phyloP scores from a whole-genome alignment of 2,797 vertebrate species.

The Girardinus metallicus region DNA sequence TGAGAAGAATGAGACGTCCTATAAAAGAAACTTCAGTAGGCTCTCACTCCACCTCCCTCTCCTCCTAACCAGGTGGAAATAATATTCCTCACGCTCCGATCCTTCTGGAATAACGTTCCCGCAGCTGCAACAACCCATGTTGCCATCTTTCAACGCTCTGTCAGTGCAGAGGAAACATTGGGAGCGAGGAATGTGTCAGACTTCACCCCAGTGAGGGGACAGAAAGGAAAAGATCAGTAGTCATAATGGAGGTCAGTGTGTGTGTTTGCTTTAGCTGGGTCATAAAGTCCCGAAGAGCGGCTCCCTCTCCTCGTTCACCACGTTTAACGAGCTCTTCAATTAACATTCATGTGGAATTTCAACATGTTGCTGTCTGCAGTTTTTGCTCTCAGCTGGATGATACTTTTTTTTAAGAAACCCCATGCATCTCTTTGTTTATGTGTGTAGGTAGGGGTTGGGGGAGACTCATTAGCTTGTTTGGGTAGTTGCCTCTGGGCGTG shows the following conservation, averaged over 20 bases:
- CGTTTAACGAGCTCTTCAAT: conserved; percentile 73
- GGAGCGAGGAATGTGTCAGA: conserved; percentile 71
- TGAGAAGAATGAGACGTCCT: conserved; percentile 65
- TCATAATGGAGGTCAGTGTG: conserved; percentile 75
- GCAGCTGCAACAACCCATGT: conserved; percentile 33
- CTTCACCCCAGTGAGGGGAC: conserved; percentile 65
- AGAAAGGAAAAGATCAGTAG: conserved; percentile 77
- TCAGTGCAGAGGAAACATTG: conserved; percentile 62
- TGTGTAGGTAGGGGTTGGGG: not conserved
- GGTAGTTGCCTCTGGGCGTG: conserved; percentile 65
- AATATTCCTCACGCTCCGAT: conserved; percentile 51
- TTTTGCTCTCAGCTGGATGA: conserved; percentile 73
- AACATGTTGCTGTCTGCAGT: conserved; percentile 48
- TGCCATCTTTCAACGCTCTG: conserved; percentile 58
- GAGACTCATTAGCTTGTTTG: conserved; percentile 76
- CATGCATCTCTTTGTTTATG: not conserved
- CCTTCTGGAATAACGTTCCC: conserved; percentile 45
- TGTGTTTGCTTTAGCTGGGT: conserved; percentile 74
- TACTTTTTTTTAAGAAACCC: conserved; percentile 36
- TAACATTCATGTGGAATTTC: conserved; percentile 73
- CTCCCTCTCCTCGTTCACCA: conserved; percentile 65
- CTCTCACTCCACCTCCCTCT: conserved; percentile 36
- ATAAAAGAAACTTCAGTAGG: conserved; percentile 61
- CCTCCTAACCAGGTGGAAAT: conserved; percentile 66
- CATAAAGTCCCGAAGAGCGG: conserved; percentile 72